Evolutionary conservation across 2,113 vertebrate species (phyloP).

Genomic region (Xiphias gladius): DNA sequence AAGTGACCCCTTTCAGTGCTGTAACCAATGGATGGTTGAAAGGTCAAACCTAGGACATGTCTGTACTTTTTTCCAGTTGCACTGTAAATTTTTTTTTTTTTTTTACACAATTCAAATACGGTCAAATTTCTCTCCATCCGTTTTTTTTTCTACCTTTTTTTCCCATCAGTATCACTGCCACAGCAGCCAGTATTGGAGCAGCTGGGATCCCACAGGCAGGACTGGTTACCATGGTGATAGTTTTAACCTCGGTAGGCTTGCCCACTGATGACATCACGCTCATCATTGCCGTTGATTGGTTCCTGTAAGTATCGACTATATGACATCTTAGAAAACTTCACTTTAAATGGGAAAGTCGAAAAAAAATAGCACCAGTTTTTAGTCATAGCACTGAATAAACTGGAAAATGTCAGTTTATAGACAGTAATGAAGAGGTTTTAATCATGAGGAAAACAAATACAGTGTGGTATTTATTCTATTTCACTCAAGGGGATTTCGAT

Average conservation of each 20-base stretch:
- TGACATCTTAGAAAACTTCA: not conserved
- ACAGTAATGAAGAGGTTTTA: not conserved
- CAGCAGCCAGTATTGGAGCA: conserved; percentile 97
- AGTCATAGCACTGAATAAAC: not conserved
- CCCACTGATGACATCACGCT: conserved; percentile 97
- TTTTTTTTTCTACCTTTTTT: not conserved
- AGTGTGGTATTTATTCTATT: conserved; percentile 1
- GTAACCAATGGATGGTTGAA: not conserved
- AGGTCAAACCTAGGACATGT: not conserved
- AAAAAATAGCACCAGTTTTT: not conserved
- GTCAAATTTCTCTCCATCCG: not conserved
- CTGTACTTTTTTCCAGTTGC: not conserved
- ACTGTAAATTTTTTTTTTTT: not conserved
- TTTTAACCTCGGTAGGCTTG: conserved; percentile 96
- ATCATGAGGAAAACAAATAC: not conserved
- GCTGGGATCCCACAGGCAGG: conserved; percentile 98
- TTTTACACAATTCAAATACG: not conserved
- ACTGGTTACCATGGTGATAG: conserved; percentile 98
- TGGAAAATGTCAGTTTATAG: not conserved
- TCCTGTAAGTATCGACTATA: conserved; percentile 91
- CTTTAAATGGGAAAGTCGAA: not conserved
- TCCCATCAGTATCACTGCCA: conserved; percentile 92
- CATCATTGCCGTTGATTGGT: conserved; percentile 98
- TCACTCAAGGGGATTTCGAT: not conserved
- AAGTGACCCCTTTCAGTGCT: not conserved